These are phyloP conservation scores for Otus sunia DNA, from an alignment of 2,113 vertebrate species.

Conservation along the genomic window DNA sequence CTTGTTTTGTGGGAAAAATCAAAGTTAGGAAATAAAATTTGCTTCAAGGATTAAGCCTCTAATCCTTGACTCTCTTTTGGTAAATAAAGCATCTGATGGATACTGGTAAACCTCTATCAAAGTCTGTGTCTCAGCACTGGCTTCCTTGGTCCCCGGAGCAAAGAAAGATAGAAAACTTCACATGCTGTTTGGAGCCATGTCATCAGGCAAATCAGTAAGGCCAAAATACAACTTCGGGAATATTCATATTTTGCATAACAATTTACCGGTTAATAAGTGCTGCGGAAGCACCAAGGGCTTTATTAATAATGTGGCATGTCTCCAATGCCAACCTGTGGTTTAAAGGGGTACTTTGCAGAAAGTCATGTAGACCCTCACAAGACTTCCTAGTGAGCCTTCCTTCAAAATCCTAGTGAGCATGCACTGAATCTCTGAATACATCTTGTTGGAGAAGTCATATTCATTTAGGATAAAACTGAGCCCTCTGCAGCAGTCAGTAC, in stretches of 20 bases:
- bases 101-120: not conserved
- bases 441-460: not conserved
- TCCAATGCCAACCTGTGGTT: not conserved
- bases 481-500: not conserved
- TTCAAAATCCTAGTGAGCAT: not conserved
- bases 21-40: slow-evolving; percentile 61
- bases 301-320: not conserved
- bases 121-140: not conserved
- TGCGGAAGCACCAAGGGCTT: not conserved
- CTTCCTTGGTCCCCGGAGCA: not conserved
- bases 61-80: slow-evolving; percentile 38
- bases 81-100: slow-evolving; percentile 29
- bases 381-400: not conserved
- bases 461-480: not conserved
- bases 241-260: not conserved
- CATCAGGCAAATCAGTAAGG: not conserved
- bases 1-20: slow-evolving; percentile 38
- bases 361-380: not conserved
- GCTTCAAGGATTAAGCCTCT: slow-evolving; percentile 42
- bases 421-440: not conserved
- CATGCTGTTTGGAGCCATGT: not conserved
- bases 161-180: not conserved
- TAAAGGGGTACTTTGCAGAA: not conserved
- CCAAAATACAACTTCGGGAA: not conserved
- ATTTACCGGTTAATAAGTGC: not conserved